Evolutionary conservation across 2,797 vertebrate species (phyloP).

Genomic region (Pipistrellus nathusii): DNA sequence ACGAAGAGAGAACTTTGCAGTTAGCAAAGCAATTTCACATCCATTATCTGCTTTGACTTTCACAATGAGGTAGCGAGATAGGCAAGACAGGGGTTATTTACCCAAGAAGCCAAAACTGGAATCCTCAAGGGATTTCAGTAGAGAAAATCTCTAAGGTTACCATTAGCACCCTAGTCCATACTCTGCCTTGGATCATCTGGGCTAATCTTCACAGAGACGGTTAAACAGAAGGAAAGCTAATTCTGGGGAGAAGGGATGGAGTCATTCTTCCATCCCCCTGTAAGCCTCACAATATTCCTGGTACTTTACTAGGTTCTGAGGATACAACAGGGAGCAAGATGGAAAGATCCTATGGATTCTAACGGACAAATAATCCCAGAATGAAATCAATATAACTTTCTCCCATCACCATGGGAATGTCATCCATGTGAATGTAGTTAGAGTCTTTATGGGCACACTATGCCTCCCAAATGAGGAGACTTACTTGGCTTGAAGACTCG

Average conservation of each 20-base stretch:
- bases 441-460: background rate
- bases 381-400: background rate
- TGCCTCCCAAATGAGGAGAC: background rate
- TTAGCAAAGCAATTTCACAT: slow-evolving; percentile 61
- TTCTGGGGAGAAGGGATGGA: background rate
- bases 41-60: slow-evolving; percentile 28
- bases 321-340: background rate
- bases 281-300: background rate
- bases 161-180: background rate
- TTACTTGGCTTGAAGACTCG: background rate
- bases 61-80: background rate
- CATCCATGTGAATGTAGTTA: background rate
- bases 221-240: background rate
- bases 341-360: background rate
- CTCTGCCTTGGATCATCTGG: background rate
- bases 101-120: slow-evolving; percentile 11
- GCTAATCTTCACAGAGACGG: background rate
- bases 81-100: slow-evolving; percentile 31
- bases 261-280: background rate
- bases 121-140: slow-evolving; percentile 18
- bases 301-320: background rate
- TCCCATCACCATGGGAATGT: background rate
- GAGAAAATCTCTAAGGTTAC: slow-evolving; percentile 19
- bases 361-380: background rate
- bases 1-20: slow-evolving; percentile 20